Percentiles rank a stretch among this genome's conserved stretches.
Evolutionary conservation across 2,888 invertebrate species (phyloP).

Genomic region (Cephus pygmeus): DNA sequence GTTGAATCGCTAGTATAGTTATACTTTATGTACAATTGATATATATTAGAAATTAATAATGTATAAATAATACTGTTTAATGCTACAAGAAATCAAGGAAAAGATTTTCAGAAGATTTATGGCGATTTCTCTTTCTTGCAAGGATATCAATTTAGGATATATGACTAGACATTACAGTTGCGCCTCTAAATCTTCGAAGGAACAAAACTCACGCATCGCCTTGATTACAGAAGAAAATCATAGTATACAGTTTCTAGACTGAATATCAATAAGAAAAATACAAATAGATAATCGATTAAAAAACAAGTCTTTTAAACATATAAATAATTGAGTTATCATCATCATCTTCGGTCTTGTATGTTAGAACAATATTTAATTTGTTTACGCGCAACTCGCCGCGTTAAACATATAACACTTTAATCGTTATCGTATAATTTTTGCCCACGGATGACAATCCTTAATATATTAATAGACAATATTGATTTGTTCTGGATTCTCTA

Average conservation of each 20-base stretch:
- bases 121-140: conserved; percentile 11
- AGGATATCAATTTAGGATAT: conserved; percentile 30
- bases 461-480: not conserved
- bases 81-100: conserved; percentile 31
- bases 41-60: not conserved
- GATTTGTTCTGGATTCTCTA: not conserved
- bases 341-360: not conserved
- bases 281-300: not conserved
- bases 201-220: not conserved
- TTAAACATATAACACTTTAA: not conserved
- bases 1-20: conserved; percentile 9
- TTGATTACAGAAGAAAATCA: not conserved
- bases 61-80: conserved; percentile 46
- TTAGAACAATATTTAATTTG: not conserved
- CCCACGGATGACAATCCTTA: not conserved
- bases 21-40: conserved; percentile 30
- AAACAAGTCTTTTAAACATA: not conserved
- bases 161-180: conserved; percentile 53
- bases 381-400: not conserved
- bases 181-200: conserved; percentile 18
- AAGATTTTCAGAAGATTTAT: conserved; percentile 14
- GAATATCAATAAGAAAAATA: not conserved
- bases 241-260: not conserved
- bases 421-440: not conserved
- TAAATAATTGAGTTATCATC: not conserved